phyloP scores from a whole-genome alignment of 1,140 invertebrate species.

The Cyclina sinensis region DNA sequence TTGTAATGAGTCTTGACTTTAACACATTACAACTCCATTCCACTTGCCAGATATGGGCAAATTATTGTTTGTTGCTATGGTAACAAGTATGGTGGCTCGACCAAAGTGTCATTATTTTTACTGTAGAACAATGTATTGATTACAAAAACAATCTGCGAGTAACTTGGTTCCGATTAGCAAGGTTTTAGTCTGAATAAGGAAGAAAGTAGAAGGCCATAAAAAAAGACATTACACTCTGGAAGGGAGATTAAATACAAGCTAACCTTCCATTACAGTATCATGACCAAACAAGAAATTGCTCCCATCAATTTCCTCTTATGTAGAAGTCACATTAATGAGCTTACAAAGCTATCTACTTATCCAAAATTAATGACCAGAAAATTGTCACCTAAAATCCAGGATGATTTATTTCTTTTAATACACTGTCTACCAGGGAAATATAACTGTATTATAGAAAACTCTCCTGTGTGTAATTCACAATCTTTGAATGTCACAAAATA shows the following conservation, averaged over 20 bases:
- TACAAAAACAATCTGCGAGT: constrained; percentile 51
- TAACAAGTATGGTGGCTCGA: constrained; percentile 8
- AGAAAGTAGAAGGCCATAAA: constrained; percentile 18
- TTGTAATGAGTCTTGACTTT: constrained; percentile 56
- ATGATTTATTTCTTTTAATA: constrained; percentile 14
- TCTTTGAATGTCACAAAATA: too few species aligned
- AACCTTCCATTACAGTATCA: neutral
- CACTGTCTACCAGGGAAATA: too few species aligned
- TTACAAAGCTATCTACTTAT: constrained; percentile 13
- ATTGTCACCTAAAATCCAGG: neutral
- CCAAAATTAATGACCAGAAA: constrained; percentile 8
- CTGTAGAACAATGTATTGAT: constrained; percentile 62
- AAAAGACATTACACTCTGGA: neutral
- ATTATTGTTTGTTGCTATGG: constrained; percentile 49
- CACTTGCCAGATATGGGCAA: constrained; percentile 46
- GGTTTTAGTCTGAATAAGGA: constrained; percentile 1
- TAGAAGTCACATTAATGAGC: neutral
- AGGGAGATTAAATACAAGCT: constrained; percentile 25
- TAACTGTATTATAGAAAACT: too few species aligned
- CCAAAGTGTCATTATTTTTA: constrained; percentile 50
- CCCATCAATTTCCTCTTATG: neutral
- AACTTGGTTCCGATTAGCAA: constrained; percentile 21
- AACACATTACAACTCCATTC: constrained; percentile 41
- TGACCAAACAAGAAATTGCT: constrained; percentile 1
- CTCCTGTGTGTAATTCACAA: too few species aligned